These are phyloP conservation scores for Oenanthe oenanthe DNA, from an alignment of 2,113 vertebrate species.

Conservation along the genomic window DNA sequence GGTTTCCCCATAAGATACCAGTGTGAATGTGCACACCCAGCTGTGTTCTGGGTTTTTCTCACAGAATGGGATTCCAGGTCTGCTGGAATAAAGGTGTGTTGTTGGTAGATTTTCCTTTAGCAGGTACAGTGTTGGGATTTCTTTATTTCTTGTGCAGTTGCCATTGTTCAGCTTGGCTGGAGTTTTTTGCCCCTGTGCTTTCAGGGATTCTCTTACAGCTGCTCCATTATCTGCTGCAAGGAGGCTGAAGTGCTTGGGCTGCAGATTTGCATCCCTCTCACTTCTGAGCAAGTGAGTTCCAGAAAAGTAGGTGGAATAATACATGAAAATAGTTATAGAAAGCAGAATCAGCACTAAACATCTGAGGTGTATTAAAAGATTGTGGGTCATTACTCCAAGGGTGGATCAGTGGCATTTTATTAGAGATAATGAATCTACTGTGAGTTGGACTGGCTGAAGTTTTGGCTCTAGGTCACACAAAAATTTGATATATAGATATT, in stretches of 20 bases:
- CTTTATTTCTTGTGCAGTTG: not conserved
- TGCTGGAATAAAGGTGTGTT: not conserved
- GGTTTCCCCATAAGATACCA: not conserved
- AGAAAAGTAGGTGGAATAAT: conserved; percentile 14
- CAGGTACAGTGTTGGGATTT: not conserved
- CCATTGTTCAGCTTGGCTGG: not conserved
- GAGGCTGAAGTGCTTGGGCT: not conserved
- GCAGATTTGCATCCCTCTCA: not conserved
- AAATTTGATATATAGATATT: not conserved
- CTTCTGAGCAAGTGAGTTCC: not conserved
- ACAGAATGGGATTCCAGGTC: not conserved
- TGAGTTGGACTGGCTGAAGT: not conserved
- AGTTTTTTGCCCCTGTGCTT: not conserved
- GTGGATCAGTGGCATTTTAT: not conserved
- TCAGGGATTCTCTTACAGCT: not conserved
- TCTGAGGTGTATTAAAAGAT: conserved; percentile 23
- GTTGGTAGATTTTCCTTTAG: not conserved
- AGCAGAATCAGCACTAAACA: conserved; percentile 46
- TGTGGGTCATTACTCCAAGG: not conserved
- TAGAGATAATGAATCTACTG: conserved; percentile 5
- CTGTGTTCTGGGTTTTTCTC: not conserved
- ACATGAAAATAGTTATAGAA: not conserved
- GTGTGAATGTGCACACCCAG: not conserved
- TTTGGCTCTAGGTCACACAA: not conserved
- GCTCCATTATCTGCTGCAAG: not conserved